Conservation (phyloP, 2,797 vertebrate species). For the Microcaecilia unicolor region DNA sequence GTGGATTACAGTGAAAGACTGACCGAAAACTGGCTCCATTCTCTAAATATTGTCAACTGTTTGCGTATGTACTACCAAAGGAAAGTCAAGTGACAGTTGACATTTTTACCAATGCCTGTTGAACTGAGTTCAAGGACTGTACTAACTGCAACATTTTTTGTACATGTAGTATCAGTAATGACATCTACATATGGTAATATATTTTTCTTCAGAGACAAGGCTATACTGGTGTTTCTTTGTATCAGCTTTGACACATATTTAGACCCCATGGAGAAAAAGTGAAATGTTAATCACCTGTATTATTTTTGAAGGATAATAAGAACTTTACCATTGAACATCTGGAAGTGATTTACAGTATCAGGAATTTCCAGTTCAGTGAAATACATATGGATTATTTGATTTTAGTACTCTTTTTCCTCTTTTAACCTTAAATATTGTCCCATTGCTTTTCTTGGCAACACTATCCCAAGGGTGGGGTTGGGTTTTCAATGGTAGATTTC, state of each 20-base stretch:
- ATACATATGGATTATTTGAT: slow-evolving; percentile 26
- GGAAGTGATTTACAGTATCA: slow-evolving; percentile 41
- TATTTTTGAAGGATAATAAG: slow-evolving; percentile 28
- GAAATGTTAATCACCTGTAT: slow-evolving; percentile 39
- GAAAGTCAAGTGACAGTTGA: no score
- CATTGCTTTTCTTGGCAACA: slow-evolving; percentile 19
- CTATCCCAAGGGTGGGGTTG: slow-evolving; percentile 5
- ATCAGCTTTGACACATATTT: slow-evolving; percentile 26
- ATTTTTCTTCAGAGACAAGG: slow-evolving; percentile 7
- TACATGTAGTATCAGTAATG: no score
- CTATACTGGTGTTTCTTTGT: neutral
- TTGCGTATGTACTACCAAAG: no score
- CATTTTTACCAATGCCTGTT: no score
- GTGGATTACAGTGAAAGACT: no score
- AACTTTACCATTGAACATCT: slow-evolving; percentile 47
- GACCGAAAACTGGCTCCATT: no score
- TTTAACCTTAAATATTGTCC: slow-evolving; percentile 7
- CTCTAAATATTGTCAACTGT: no score
- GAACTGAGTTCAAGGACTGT: no score
- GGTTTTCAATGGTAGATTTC: slow-evolving; percentile 26
- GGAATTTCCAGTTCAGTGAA: slow-evolving; percentile 34
- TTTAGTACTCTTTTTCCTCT: slow-evolving; percentile 22
- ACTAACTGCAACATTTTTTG: no score
- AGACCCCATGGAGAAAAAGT: slow-evolving; percentile 26
- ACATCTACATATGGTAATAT: no score